Base-by-base conservation (phyloP, 2,797 vertebrate species). In the Dryobates pubescens region DNA sequence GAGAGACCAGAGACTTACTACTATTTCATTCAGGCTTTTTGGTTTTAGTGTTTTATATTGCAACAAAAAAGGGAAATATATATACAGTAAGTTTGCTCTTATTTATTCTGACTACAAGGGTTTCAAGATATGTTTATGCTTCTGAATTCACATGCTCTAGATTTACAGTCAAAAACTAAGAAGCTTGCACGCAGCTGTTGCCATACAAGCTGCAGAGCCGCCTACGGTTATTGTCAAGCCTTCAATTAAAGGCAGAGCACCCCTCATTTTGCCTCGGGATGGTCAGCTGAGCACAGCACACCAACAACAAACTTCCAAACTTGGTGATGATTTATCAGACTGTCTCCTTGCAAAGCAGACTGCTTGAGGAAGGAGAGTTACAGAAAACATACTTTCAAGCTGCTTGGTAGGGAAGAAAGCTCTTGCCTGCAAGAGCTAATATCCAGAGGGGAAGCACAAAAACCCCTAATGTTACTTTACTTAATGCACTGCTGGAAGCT, bases 211-310 rank as follows among this genome's bases (percentile, higher is more conserved):
- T 29, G 72, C 86, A 85, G 45, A 91, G 68, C 92, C 92, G 72
- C 95, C 96, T 53, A 96, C 87, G 2, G 74, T 49, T 94, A 80
- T 86, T 16, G 80, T 89, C 71, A 82, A 95, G 92, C 71, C 90
- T 93, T 86, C 91, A 91, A 17, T 93, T 94, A 88, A 95, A 95
- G 91, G 85, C 91, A 92, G 82, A 94, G 89, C 89, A 86, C 62
- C 82, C 68, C 73, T 76, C 74, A 36, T 69, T 86, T 85, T 63
- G 89, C 86, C 75, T 88, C 10, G 1, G 89, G 85, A 81, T 38
- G 62, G 91, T 92, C 92, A 95, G 91, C 87, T 93, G 89, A 95
- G 82, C 80, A 57, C 56, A 89, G 64, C 78, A 27, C 1, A 5
- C 93, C 89, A 86, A 49, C 80, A 82, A 86, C 80, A 91, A 92